phyloP scores from a whole-genome alignment of 1,140 invertebrate genomes.

The Mizuhopecten yessoensis region DNA sequence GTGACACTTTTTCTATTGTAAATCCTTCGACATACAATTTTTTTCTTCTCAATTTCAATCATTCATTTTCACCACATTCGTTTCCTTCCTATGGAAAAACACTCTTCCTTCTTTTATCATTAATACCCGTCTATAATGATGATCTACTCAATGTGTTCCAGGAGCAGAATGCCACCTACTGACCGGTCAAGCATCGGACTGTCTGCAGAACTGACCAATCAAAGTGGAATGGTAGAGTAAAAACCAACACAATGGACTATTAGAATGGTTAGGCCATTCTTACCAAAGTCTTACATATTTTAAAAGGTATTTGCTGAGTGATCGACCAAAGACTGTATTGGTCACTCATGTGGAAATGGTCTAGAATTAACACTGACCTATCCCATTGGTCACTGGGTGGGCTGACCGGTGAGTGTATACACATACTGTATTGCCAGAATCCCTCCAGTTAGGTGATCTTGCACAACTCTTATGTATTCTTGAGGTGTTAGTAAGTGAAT shows the following conservation, averaged over 20 bases:
- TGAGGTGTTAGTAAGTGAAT: slow-evolving; percentile 14
- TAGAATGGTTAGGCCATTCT: slow-evolving; percentile 6
- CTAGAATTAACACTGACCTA: no score
- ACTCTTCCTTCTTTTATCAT: no score
- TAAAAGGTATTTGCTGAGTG: not conserved
- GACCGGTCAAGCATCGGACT: not conserved
- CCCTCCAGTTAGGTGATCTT: slow-evolving; percentile 6
- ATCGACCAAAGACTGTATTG: no score
- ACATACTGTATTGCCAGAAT: not conserved
- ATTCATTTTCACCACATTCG: no score
- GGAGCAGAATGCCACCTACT: not conserved
- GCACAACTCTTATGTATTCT: slow-evolving; percentile 26
- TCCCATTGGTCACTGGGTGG: not conserved
- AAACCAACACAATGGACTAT: slow-evolving; percentile 3
- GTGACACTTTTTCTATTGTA: no score
- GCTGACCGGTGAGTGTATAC: no score
- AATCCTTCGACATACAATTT: no score
- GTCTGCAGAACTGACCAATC: not conserved
- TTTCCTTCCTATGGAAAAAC: no score
- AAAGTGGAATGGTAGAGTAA: not conserved
- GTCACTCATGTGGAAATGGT: no score
- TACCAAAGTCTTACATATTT: not conserved
- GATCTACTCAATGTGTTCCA: no score
- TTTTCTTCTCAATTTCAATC: no score
- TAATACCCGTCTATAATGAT: no score